Base-by-base conservation (phyloP, 2,797 vertebrate genomes). In the Eulemur rubriventer region DNA sequence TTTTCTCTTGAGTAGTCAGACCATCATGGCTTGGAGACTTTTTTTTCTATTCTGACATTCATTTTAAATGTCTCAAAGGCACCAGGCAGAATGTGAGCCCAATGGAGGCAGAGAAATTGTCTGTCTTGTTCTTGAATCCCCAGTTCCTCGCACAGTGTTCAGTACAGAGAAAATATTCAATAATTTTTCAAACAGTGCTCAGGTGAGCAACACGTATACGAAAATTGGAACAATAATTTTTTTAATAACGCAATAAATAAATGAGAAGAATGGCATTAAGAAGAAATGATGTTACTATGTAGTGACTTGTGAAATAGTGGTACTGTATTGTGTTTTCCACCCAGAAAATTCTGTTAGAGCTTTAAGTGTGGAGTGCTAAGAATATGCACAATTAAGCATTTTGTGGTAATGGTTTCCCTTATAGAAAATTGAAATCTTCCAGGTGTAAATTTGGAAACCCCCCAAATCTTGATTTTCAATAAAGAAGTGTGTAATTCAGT, bases 381-480 rank as follows among this genome's bases (percentile, higher is more conserved):
- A 94, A 96, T 91, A 91, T 72, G 46, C 55, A 63, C 57, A 87
- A 55, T 70, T 72, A 79, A 82, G 78, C 41, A 78, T 63, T 76
- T 69, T 16, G 65, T 57, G 24, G 57, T 76, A 93, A 63, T 76
- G 13, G 17, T 76, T 96, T 91, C n/a, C 52, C 7, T 63, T 48
- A 35, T 18, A 69, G 61, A 85, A 70, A 90, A 91, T 26, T 59
- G 8, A 4, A 73, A 89, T 87, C 55, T 83, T 87, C 35, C 82
- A 82, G 35, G 48, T 46, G 41, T 20, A 86, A 35, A 89, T 79
- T 65, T 79, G 55, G 63, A 59, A 88, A 83, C 72, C 57, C 2
- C 6, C 24, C 46, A 93, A 91, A 84, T 67, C 72, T 93, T 82
- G 70, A 88, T 87, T 91, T 93, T 87, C 17, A 48, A 48, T 55